Evolutionary conservation across 2,888 invertebrate genomes (phyloP).

Genomic region (Loripinus fragilis): DNA sequence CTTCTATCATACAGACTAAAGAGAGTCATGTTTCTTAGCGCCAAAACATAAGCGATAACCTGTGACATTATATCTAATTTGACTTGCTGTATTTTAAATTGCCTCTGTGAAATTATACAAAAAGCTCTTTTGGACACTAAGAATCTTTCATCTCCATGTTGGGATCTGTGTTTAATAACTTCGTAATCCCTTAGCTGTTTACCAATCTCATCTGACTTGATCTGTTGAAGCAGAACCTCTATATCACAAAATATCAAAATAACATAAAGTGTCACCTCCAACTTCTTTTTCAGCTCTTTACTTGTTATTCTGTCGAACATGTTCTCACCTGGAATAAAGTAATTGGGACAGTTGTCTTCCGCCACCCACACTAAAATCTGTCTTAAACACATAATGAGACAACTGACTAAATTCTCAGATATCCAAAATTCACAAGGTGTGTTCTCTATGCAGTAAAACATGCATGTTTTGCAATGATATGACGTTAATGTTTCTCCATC

Average conservation of each 20-base stretch:
- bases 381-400: slow-evolving; percentile 20
- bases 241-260: background rate
- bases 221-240: background rate
- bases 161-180: too few relatives aligned
- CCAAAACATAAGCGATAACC: background rate
- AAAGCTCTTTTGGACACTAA: background rate
- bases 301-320: slow-evolving; percentile 25
- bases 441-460: slow-evolving; percentile 27
- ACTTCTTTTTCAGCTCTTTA: background rate
- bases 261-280: background rate
- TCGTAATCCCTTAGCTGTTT: background rate
- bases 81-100: background rate
- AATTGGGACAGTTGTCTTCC: slow-evolving; percentile 28
- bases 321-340: slow-evolving; percentile 34
- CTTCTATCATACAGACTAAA: too few relatives aligned
- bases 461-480: slow-evolving; percentile 40
- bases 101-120: background rate
- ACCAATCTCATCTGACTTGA: background rate
- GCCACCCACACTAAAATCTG: slow-evolving; percentile 3
- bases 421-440: slow-evolving; percentile 5
- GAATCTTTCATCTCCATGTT: background rate
- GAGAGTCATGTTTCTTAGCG: background rate
- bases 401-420: slow-evolving; percentile 12
- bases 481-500: slow-evolving; percentile 26
- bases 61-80: background rate